These are phyloP conservation scores for Homarus gammarus DNA, from an alignment of 2,888 invertebrate genomes.

Conservation along the genomic window DNA sequence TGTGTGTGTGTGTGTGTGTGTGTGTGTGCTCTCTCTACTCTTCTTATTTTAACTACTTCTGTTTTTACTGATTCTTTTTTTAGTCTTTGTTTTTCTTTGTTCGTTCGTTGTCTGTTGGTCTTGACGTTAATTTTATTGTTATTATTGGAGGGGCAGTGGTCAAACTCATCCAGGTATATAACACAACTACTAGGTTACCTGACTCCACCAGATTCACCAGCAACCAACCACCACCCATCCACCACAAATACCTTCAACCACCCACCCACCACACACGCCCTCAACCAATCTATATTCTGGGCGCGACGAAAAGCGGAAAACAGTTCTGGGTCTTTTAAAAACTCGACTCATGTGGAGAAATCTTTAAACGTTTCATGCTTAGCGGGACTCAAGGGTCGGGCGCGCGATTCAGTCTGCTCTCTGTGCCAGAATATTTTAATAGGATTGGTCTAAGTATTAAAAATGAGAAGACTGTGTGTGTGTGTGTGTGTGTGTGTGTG, in stretches of 20 bases:
- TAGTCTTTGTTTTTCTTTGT: too few species aligned
- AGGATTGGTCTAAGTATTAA: conserved; percentile 34
- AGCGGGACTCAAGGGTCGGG: not conserved
- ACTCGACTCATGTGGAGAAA: conserved; percentile 32
- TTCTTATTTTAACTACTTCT: too few species aligned
- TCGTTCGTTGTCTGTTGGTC: too few species aligned
- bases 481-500: not conserved
- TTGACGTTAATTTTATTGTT: too few species aligned
- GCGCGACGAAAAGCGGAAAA: conserved; percentile 28
- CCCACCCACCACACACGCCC: not conserved
- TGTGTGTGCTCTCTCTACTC: too few species aligned
- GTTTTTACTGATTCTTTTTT: too few species aligned
- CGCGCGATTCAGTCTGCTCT: conserved; percentile 8
- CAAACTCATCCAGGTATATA: too few species aligned
- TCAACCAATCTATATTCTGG: conserved; percentile 24
- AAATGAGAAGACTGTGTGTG: not conserved
- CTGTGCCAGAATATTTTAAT: conserved; percentile 55
- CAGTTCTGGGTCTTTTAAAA: conserved; percentile 47
- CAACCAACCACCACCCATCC: too few species aligned
- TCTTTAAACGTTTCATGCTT: conserved; percentile 32
- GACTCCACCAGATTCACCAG: too few species aligned
- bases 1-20: too few species aligned
- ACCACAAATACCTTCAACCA: not conserved
- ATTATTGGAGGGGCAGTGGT: too few species aligned
- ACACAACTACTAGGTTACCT: too few species aligned